phyloP scores from a whole-genome alignment of 2,797 vertebrate genomes.

The Petrocephalus schoutedeni region DNA sequence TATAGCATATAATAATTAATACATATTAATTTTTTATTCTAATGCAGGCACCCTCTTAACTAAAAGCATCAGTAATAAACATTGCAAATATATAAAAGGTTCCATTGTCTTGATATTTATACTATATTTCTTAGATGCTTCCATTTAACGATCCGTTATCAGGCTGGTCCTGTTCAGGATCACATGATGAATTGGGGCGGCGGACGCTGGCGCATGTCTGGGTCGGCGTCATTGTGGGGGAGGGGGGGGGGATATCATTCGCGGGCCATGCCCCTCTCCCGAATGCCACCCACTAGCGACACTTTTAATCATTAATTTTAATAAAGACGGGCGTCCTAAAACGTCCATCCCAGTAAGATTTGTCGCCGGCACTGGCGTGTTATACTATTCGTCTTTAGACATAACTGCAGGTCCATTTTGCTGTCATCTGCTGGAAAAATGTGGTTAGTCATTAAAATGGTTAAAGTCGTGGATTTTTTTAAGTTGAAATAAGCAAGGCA shows the following conservation, averaged over 20 bases:
- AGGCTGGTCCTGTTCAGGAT: not conserved
- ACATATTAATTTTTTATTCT: not conserved
- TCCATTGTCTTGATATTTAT: not conserved
- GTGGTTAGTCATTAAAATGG: not conserved
- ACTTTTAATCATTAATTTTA: not conserved
- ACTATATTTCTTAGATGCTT: not conserved
- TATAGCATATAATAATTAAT: not conserved
- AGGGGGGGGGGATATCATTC: not conserved
- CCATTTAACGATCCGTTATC: not conserved
- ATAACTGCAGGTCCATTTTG: not conserved
- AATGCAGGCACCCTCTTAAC: not conserved
- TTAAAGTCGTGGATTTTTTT: not conserved
- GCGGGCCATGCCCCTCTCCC: not conserved
- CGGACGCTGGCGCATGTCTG: not conserved
- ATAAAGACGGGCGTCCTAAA: not conserved
- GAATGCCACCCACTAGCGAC: not conserved
- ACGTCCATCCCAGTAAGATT: not conserved
- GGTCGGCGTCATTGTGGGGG: not conserved
- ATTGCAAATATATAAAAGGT: not conserved
- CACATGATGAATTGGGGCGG: not conserved
- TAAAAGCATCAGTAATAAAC: not conserved
- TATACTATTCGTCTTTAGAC: not conserved
- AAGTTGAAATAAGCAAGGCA: not conserved
- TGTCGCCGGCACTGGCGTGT: not conserved
- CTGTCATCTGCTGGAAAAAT: not conserved